A percentile compares a stretch with the other conserved stretches of the same genome.
Conservation (phyloP, 2,797 vertebrate species). For the Carduelis carduelis region DNA sequence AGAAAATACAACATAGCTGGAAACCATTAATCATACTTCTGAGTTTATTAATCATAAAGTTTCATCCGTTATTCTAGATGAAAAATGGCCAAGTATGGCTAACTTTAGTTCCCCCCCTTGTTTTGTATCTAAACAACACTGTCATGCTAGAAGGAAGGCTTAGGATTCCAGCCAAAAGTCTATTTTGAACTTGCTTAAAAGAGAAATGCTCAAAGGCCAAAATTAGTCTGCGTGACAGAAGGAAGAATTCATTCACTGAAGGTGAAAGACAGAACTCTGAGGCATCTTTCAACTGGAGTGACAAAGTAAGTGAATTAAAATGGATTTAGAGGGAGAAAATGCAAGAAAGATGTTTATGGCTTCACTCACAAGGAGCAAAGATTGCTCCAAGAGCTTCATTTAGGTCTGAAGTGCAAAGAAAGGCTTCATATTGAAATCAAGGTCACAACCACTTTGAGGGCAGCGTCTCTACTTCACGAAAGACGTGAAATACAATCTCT, state of each 20-base stretch:
- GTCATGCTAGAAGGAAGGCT: conserved; percentile 3
- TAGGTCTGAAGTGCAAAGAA: not conserved
- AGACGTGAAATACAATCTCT: conserved; percentile 38
- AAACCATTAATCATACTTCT: not conserved
- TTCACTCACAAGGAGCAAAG: not conserved
- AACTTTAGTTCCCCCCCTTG: not conserved
- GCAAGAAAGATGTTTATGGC: not conserved
- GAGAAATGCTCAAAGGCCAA: conserved; percentile 45
- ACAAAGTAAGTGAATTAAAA: not conserved
- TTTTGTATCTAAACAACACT: conserved; percentile 7
- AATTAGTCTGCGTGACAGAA: conserved; percentile 43
- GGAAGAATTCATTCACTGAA: conserved; percentile 37
- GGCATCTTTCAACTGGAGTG: not conserved
- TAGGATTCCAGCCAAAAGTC: conserved; percentile 56
- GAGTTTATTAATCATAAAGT: not conserved
- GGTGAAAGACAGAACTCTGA: conserved; percentile 43
- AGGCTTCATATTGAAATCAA: not conserved
- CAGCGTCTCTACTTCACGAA: not conserved
- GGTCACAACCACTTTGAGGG: conserved; percentile 1
- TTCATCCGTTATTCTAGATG: not conserved
- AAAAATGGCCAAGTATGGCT: not conserved
- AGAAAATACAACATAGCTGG: not conserved
- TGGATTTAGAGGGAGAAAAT: not conserved
- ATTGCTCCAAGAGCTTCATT: not conserved
- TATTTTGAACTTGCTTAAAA: conserved; percentile 59